These are phyloP conservation scores for Drosophila subobscura DNA, from an alignment of 1,140 invertebrate species.

Conservation along the genomic window DNA sequence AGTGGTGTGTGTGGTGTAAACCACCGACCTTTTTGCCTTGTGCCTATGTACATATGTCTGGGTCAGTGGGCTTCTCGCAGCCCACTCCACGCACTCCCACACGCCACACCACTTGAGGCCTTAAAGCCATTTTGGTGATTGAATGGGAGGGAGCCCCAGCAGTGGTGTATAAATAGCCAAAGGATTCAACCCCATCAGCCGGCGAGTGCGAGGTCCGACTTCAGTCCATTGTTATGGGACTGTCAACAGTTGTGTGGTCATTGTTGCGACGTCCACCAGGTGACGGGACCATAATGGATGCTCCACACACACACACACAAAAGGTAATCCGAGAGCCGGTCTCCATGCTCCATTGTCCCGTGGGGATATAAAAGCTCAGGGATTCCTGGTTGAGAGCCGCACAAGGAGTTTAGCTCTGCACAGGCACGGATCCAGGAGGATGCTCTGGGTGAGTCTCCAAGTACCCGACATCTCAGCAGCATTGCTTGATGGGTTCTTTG, in stretches of 20 bases:
- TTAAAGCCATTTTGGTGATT: conserved; percentile 51
- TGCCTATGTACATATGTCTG: conserved; percentile 56
- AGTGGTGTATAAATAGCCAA: conserved; percentile 59
- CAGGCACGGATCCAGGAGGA: conserved; percentile 47
- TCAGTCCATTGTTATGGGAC: conserved; percentile 55
- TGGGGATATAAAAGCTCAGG: conserved; percentile 54
- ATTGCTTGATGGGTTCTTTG: too few relatives aligned
- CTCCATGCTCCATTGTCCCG: conserved; percentile 35
- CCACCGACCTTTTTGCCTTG: conserved; percentile 25
- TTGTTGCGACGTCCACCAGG: conserved; percentile 73
- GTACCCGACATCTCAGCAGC: background rate
- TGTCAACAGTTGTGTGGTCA: conserved; percentile 63
- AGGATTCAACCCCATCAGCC: conserved; percentile 38
- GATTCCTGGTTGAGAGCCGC: conserved; percentile 25
- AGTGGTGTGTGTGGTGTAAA: conserved; percentile 3
- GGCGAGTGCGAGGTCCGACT: conserved; percentile 6
- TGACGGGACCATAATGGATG: conserved; percentile 71
- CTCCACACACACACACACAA: conserved; percentile 49
- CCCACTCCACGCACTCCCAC: background rate
- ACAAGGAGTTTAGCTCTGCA: conserved; percentile 55
- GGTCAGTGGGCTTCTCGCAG: conserved; percentile 64
- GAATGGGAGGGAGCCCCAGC: background rate
- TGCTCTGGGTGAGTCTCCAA: conserved; percentile 62
- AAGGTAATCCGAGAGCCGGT: conserved; percentile 67
- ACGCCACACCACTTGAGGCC: conserved; percentile 49